These are phyloP conservation scores for Cinclus mexicanus DNA, from an alignment of 2,113 vertebrate genomes.

Conservation along the genomic window DNA sequence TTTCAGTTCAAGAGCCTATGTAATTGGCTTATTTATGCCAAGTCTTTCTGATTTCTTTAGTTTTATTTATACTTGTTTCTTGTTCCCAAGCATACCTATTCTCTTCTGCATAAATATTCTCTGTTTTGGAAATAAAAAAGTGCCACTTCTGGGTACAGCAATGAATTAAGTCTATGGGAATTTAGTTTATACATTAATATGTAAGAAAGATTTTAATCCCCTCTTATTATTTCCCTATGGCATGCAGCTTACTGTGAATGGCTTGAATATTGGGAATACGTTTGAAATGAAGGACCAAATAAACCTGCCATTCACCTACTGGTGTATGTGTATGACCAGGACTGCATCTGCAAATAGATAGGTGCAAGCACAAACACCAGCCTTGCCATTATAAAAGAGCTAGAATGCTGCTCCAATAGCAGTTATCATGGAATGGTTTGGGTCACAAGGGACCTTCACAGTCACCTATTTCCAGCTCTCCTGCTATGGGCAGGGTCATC, in stretches of 20 bases:
- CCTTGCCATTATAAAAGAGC: background rate
- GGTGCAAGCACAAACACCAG: background rate
- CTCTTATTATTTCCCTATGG: background rate
- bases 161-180: background rate
- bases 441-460: background rate
- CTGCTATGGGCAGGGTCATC: background rate
- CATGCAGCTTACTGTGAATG: background rate
- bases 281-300: background rate
- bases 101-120: background rate
- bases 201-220: background rate
- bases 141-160: background rate
- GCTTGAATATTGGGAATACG: background rate
- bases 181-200: background rate
- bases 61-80: background rate
- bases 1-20: constrained; percentile 33
- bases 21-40: constrained; percentile 53
- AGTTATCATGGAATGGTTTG: background rate
- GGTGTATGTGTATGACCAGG: background rate
- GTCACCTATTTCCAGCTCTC: background rate
- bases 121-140: background rate
- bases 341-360: background rate
- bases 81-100: background rate
- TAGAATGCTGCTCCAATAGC: background rate
- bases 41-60: constrained; percentile 12
- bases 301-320: background rate